Base-by-base conservation (phyloP, 2,113 vertebrate species). In the Astur gentilis region DNA sequence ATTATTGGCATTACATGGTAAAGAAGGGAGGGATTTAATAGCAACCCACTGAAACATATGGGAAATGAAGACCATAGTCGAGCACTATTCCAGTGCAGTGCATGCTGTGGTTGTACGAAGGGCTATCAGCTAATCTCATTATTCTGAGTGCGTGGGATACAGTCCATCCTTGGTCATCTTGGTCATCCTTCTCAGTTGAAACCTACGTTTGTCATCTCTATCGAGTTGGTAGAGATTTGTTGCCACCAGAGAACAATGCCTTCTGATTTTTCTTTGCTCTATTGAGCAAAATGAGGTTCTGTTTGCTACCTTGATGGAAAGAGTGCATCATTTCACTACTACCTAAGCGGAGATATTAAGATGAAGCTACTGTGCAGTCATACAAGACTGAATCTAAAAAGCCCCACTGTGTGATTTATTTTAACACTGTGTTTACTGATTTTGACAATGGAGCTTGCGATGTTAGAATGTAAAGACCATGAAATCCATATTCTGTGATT, bases 31-130 rank as follows among this genome's bases (percentile, higher is more conserved):
- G 27, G 61, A 23, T 83, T 71, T 29, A 5, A 0, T 6, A n/a
- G n/a, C 13, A 60, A 3, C 7, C 20, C 71, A 60, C 7, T 42
- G 44, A 36, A 67, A 36, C 7, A 0, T 12, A 29, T 0, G 11
- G 54, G 61, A 62, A 58, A 34, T 9, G 69, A 42, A 64, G 77
- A 42, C 29, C 66, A 18, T 13, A 57, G 90, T 1, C 20, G 42
- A 89, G 81, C n/a, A 2, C 47, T 47, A 14, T 3, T 45, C 36
- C 61, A 36, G 42, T 2, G 67, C 50, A 22, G 8, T 8, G 31
- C 55, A 19, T 29, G 3, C 58, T 10, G 42, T 16, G 50, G 31
- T 31, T 70, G 32, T n/a, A 20, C 50, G 32, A 77, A 69, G 67
- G 4, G 61, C 36, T 21, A 21, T 0, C 58, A 38, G 62, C 34